phyloP scores from a whole-genome alignment of 2,888 invertebrate species.

The Bedellia somnulentella region DNA sequence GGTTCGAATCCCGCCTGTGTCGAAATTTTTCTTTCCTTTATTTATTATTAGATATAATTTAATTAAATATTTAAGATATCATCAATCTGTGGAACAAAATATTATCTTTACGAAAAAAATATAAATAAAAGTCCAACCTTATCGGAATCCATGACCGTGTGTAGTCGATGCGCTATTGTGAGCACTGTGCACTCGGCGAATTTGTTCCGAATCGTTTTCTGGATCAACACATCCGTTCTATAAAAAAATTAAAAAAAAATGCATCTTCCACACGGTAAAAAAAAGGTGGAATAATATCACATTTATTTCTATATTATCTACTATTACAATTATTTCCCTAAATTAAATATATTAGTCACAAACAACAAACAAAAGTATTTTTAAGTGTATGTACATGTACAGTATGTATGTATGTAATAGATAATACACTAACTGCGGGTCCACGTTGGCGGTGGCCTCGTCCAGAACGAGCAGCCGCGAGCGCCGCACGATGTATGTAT shows the following conservation, averaged over 20 bases:
- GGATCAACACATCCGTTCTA: constrained; percentile 78
- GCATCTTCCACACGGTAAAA: not conserved
- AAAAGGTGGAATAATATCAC: no score
- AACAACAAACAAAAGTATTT: no score
- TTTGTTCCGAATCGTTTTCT: constrained; percentile 73
- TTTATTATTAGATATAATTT: no score
- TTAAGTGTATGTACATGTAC: no score
- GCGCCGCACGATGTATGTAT: constrained; percentile 58
- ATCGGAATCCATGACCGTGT: constrained; percentile 88
- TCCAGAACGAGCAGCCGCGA: constrained; percentile 68
- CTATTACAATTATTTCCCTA: no score
- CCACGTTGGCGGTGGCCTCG: constrained; percentile 85
- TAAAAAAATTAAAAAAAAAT: constrained; percentile 14
- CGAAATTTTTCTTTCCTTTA: no score
- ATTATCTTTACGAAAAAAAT: no score
- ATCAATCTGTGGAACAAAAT: not conserved
- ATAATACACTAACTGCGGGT: constrained; percentile 63
- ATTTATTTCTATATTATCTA: no score
- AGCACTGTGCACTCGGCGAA: constrained; percentile 80
- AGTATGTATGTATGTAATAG: no score
- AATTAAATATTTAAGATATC: not conserved
- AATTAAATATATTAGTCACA: no score
- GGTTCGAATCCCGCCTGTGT: no score
- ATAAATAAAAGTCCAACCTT: constrained; percentile 50
- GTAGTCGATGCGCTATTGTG: constrained; percentile 83